These are phyloP conservation scores for Eristalis pertinax DNA, from an alignment of 2,888 invertebrate species.

Conservation along the genomic window DNA sequence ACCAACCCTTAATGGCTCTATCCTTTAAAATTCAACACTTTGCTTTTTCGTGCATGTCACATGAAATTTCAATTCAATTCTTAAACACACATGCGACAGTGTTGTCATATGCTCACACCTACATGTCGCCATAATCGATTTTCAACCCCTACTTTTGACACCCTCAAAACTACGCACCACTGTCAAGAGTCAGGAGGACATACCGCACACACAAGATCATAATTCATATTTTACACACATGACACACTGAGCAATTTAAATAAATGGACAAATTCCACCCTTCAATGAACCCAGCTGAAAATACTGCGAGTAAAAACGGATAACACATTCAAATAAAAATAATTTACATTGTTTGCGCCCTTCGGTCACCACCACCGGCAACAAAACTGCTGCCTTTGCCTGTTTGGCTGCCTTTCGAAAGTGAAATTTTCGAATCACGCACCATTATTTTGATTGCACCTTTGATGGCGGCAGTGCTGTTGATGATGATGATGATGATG, in stretches of 20 bases:
- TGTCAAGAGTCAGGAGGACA: conserved; percentile 8
- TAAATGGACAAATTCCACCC: conserved; percentile 66
- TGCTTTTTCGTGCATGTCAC: not conserved
- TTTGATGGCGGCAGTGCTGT: conserved; percentile 68
- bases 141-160: conserved; percentile 58
- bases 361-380: not conserved
- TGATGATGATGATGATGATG: conserved; percentile 52
- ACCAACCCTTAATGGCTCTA: not conserved
- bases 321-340: conserved; percentile 57
- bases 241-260: conserved; percentile 62
- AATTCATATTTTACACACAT: conserved; percentile 65
- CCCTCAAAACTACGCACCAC: conserved; percentile 13
- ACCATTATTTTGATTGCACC: conserved; percentile 72
- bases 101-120: not conserved
- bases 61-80: not conserved
- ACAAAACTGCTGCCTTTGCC: not conserved
- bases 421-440: conserved; percentile 71
- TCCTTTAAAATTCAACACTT: conserved; percentile 9
- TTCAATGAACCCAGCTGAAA: conserved; percentile 31
- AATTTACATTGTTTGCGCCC: conserved; percentile 25
- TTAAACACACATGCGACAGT: not conserved
- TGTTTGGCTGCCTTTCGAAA: conserved; percentile 42
- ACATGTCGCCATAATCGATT: conserved; percentile 51
- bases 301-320: conserved; percentile 19
- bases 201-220: conserved; percentile 36